Evolutionary conservation across 2,113 vertebrate species (phyloP).

Genomic region (Hassar affinis): DNA sequence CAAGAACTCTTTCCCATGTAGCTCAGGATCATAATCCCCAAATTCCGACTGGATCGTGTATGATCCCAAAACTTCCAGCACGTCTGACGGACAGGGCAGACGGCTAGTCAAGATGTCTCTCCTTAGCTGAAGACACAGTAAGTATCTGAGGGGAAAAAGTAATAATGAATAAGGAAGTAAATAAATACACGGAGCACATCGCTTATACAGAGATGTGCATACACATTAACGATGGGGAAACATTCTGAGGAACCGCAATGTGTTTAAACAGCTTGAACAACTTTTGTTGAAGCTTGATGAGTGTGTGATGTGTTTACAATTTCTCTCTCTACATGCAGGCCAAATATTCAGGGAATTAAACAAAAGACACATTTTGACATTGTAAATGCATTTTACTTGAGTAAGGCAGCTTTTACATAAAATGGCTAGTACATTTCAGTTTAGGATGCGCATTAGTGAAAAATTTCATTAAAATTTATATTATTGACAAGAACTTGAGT

Average conservation of each 20-base stretch:
- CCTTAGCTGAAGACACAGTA: conserved; percentile 91
- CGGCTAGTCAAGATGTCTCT: conserved; percentile 84
- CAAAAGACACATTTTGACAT: neutral
- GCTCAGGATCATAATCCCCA: conserved; percentile 88
- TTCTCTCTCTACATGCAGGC: neutral
- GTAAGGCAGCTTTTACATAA: neutral
- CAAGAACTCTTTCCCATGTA: conserved; percentile 82
- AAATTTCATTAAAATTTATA: neutral
- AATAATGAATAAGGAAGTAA: neutral
- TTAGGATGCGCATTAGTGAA: too few species aligned
- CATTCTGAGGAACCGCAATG: neutral
- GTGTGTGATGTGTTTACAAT: conserved; percentile 3
- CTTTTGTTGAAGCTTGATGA: neutral
- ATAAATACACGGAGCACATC: neutral
- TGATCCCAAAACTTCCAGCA: conserved; percentile 88
- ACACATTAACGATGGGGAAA: neutral
- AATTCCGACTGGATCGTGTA: conserved; percentile 92
- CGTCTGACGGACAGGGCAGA: conserved; percentile 94
- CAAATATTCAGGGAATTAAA: neutral
- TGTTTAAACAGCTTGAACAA: neutral
- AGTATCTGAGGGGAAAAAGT: conserved; percentile 76
- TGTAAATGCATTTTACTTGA: neutral
- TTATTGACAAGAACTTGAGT: neutral
- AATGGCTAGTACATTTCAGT: neutral
- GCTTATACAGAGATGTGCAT: neutral